These are phyloP conservation scores for Oreochromis mossambicus DNA, from an alignment of 2,797 vertebrate genomes.

Conservation along the genomic window DNA sequence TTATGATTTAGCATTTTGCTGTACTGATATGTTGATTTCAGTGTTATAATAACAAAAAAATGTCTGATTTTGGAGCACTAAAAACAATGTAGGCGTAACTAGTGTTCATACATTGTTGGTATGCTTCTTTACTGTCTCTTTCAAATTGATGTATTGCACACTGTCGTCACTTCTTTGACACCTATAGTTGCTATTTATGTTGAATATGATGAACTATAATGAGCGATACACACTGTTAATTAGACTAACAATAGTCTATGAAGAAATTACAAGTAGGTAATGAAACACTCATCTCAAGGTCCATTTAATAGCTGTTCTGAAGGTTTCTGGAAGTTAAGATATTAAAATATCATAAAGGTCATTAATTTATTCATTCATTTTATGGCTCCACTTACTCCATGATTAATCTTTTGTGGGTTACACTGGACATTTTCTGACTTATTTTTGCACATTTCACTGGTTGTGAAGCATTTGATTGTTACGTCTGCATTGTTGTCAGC, in stretches of 20 bases:
- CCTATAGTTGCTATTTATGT: neutral
- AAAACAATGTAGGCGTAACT: neutral
- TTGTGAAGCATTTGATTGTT: neutral
- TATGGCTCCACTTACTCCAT: neutral
- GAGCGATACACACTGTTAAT: neutral
- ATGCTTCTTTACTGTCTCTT: neutral
- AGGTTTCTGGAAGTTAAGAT: neutral
- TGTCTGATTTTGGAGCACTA: neutral
- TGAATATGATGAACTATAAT: neutral
- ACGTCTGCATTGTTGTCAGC: neutral
- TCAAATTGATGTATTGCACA: neutral
- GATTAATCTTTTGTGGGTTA: neutral
- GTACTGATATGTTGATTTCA: neutral
- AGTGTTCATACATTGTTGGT: neutral
- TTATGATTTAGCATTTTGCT: neutral
- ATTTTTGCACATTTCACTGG: neutral
- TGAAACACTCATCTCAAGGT: neutral
- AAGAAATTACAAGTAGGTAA: neutral
- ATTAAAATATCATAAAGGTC: neutral
- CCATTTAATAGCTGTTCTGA: neutral
- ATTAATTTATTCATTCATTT: neutral
- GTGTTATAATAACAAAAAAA: neutral
- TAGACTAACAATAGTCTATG: neutral
- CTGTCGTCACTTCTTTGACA: neutral
- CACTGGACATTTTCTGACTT: neutral